Evolutionary conservation across 2,888 invertebrate genomes (phyloP).

Genomic region (Acronicta psi): DNA sequence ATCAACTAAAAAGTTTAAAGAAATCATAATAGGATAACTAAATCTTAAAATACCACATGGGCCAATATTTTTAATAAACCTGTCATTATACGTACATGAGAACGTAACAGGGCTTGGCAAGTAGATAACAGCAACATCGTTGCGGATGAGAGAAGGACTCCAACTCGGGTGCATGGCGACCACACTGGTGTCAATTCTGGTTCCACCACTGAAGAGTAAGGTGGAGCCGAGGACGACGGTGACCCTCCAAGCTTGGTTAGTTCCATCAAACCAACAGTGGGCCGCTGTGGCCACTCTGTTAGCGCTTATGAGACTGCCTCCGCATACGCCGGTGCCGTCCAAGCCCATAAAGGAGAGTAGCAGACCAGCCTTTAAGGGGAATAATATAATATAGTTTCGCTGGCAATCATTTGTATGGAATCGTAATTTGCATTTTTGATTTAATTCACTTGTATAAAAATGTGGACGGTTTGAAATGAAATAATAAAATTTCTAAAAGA

Average conservation of each 20-base stretch:
- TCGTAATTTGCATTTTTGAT: too few species aligned
- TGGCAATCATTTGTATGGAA: too few species aligned
- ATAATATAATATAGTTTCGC: too few species aligned
- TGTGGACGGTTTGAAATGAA: too few species aligned
- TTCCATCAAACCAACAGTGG: constrained; percentile 75
- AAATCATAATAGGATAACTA: too few species aligned
- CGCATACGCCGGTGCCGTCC: constrained; percentile 64
- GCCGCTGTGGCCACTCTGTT: constrained; percentile 68
- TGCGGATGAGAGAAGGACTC: constrained; percentile 59
- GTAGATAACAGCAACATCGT: constrained; percentile 70
- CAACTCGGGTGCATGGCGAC: constrained; percentile 67
- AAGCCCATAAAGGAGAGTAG: constrained; percentile 52
- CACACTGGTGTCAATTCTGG: constrained; percentile 60
- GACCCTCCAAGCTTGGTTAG: constrained; percentile 64
- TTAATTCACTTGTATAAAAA: too few species aligned
- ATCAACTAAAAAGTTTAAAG: too few species aligned
- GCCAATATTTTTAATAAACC: too few species aligned
- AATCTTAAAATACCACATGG: too few species aligned
- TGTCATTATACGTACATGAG: constrained; percentile 16
- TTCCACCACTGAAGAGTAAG: constrained; percentile 70
- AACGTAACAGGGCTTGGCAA: constrained; percentile 41
- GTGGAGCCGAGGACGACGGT: constrained; percentile 72
- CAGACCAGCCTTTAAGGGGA: constrained; percentile 59
- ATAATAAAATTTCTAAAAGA: too few species aligned
- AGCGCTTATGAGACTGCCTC: constrained; percentile 66